Percentiles rank a stretch among this genome's conserved stretches.
Conservation (phyloP, 2,113 vertebrate species). For the Spilogale gracilis region DNA sequence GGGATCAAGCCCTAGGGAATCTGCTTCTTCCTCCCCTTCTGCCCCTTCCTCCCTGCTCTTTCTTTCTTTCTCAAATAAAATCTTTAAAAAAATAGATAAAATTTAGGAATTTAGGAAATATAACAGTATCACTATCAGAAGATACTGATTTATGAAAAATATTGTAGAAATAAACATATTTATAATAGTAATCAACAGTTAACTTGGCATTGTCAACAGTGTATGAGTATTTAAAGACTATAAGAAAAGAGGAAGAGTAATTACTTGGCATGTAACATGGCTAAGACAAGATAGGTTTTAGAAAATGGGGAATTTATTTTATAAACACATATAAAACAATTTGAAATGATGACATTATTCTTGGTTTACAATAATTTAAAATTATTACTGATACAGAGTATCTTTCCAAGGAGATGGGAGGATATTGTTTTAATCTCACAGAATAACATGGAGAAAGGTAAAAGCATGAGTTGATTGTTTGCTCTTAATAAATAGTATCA, state of each 20-base stretch:
- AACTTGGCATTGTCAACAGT: neutral
- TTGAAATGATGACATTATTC: neutral
- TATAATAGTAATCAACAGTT: neutral
- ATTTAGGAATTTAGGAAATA: neutral
- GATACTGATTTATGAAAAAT: neutral
- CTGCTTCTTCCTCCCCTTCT: neutral
- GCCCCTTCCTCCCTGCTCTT: neutral
- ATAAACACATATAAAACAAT: neutral
- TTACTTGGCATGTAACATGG: neutral
- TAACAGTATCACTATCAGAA: neutral
- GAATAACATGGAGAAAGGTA: neutral
- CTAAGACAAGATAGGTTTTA: neutral
- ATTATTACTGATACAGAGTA: neutral
- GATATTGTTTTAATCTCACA: neutral
- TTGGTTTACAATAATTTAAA: neutral
- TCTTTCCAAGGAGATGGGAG: neutral
- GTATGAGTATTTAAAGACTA: neutral
- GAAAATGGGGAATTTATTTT: neutral
- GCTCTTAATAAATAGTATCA: neutral
- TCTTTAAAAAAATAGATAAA: neutral
- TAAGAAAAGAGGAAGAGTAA: neutral
- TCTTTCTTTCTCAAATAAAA: neutral
- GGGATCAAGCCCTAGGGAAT: neutral
- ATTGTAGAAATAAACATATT: neutral
- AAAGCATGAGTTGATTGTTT: neutral